phyloP scores from a whole-genome alignment of 1,140 invertebrate species.

The Piezodorus guildinii region DNA sequence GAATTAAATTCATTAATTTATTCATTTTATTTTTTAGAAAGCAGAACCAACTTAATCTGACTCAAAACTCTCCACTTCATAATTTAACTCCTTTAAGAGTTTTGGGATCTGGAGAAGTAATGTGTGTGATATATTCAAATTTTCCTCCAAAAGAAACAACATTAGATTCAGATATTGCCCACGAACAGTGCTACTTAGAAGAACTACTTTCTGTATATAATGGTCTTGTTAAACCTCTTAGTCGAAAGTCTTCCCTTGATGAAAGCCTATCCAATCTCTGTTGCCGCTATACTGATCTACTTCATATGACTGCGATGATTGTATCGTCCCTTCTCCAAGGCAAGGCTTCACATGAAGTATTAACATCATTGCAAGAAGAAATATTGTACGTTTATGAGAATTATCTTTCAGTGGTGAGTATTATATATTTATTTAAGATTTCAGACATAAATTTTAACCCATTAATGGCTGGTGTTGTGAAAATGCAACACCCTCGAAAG shows the following conservation, averaged over 20 bases:
- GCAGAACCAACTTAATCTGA: too few species aligned
- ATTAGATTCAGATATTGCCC: conserved; percentile 38
- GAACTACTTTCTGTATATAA: conserved; percentile 45
- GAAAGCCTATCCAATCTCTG: conserved; percentile 23
- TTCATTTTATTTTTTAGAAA: too few species aligned
- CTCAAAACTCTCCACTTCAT: too few species aligned
- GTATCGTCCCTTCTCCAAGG: conserved; percentile 38
- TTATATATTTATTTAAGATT: too few species aligned
- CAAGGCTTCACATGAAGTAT: conserved; percentile 24
- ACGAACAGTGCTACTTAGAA: conserved; percentile 55
- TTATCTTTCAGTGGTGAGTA: conserved; percentile 2
- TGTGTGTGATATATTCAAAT: conserved; percentile 3
- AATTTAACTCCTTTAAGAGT: background rate
- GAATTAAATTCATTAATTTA: too few species aligned
- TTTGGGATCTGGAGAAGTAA: conserved; percentile 14
- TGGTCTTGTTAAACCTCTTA: conserved; percentile 24
- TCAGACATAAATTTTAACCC: too few species aligned
- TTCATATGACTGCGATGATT: conserved; percentile 55
- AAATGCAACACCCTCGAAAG: too few species aligned
- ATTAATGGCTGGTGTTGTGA: too few species aligned
- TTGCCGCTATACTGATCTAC: conserved; percentile 47
- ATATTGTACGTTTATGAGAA: conserved; percentile 46
- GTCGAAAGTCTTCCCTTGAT: conserved; percentile 23
- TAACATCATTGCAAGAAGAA: conserved; percentile 50
- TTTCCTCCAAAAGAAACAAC: conserved; percentile 4